Evolutionary conservation across 2,888 invertebrate genomes (phyloP).

Genomic region (Loripinus fragilis): DNA sequence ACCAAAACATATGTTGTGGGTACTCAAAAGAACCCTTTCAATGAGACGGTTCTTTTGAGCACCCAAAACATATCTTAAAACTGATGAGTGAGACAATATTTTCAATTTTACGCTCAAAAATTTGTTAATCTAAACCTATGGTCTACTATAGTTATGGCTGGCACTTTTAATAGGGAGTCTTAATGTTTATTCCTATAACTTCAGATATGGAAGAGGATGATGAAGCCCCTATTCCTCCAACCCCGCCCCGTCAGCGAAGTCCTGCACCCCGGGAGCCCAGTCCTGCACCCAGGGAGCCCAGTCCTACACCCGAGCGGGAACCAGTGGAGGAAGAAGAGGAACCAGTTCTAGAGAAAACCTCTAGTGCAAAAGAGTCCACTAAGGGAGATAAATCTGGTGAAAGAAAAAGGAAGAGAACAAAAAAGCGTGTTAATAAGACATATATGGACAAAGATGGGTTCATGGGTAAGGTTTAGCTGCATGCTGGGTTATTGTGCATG

Average conservation of each 20-base stretch:
- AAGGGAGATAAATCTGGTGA: conserved; percentile 36
- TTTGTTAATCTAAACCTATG: too few relatives aligned
- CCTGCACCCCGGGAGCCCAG: conserved; percentile 43
- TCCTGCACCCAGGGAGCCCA: conserved; percentile 44
- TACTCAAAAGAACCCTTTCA: too few relatives aligned
- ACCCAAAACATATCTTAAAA: too few relatives aligned
- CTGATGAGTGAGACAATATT: too few relatives aligned
- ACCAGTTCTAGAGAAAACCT: conserved; percentile 21
- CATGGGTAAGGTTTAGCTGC: conserved; percentile 79
- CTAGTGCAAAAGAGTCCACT: conserved; percentile 35
- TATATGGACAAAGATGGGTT: conserved; percentile 82
- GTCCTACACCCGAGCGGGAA: conserved; percentile 24
- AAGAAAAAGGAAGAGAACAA: conserved; percentile 61
- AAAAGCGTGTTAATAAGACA: conserved; percentile 80
- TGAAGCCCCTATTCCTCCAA: conserved; percentile 63
- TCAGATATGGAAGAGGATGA: conserved; percentile 60
- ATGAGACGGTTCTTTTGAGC: too few relatives aligned
- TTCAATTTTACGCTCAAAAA: too few relatives aligned
- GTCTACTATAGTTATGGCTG: too few relatives aligned
- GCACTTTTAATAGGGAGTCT: too few relatives aligned
- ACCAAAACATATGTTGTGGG: too few relatives aligned
- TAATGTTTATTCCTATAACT: not conserved
- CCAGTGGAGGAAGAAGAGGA: conserved; percentile 31
- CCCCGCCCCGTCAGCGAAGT: conserved; percentile 58
- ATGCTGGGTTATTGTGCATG: too few relatives aligned